These are phyloP conservation scores for Rhynchotus rufescens DNA, from an alignment of 2,797 vertebrate species.

Conservation along the genomic window DNA sequence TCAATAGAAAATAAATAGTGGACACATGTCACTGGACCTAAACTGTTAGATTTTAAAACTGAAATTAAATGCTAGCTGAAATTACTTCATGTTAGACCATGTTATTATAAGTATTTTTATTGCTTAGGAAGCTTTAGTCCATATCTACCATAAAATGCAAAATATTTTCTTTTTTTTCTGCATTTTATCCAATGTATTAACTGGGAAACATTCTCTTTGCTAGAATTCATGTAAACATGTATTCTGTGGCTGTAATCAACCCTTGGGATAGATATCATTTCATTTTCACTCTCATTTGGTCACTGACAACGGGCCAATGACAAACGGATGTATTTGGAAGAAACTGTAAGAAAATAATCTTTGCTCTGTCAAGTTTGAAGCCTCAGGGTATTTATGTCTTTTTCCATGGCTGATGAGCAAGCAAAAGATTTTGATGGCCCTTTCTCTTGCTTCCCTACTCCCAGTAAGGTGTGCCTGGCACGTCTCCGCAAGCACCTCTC, in stretches of 20 bases:
- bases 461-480: not conserved
- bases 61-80: not conserved
- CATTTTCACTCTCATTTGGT: not conserved
- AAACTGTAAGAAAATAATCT: not conserved
- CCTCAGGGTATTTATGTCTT: not conserved
- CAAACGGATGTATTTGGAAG: not conserved
- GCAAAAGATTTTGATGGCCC: not conserved
- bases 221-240: not conserved
- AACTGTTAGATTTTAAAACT: not conserved
- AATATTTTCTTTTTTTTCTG: not conserved
- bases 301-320: not conserved
- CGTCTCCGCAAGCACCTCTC: not conserved
- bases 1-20: not conserved
- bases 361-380: conserved; percentile 25
- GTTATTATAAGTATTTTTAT: not conserved
- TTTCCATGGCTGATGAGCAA: not conserved
- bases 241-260: not conserved
- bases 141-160: not conserved
- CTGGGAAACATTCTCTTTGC: not conserved
- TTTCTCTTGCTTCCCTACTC: not conserved
- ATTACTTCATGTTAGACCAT: not conserved
- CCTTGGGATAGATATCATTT: not conserved
- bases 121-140: not conserved
- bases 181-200: not conserved
- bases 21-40: not conserved